A percentile compares a stretch with the other conserved stretches of the same genome.
Conservation (phyloP, 2,888 invertebrate genomes). For the Tetramorium bicarinatum region DNA sequence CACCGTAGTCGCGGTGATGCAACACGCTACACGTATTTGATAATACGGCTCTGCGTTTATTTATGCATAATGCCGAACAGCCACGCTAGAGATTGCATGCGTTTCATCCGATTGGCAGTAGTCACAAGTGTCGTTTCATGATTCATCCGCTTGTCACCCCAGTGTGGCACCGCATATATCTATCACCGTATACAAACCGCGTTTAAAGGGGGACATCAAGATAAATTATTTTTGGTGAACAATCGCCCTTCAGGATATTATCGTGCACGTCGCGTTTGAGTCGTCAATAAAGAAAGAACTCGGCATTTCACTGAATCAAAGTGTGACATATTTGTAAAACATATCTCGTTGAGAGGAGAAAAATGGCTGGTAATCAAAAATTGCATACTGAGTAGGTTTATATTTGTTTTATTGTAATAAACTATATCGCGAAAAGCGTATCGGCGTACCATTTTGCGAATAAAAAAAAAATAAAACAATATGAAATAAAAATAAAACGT, state of each 20-base stretch:
- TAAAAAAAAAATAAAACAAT: background rate
- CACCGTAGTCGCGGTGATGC: constrained; percentile 15
- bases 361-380: background rate
- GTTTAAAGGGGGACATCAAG: background rate
- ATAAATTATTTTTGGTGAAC: constrained; percentile 29
- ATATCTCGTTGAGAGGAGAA: background rate
- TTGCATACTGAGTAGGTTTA: background rate
- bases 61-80: constrained; percentile 36
- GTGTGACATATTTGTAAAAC: background rate
- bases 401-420: background rate
- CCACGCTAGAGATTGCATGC: constrained; percentile 32
- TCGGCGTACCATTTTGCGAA: background rate
- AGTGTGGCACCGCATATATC: background rate
- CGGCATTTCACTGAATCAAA: background rate
- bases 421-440: background rate
- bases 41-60: constrained; percentile 44
- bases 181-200: constrained; percentile 22
- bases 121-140: constrained; percentile 24
- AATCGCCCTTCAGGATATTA: background rate
- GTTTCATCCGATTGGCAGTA: constrained; percentile 45
- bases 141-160: constrained; percentile 44
- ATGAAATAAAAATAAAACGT: background rate
- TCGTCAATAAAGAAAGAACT: background rate
- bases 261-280: background rate
- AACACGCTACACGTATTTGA: constrained; percentile 21